Evolutionary conservation across 2,113 vertebrate species (phyloP).

Genomic region (Scomber colias): DNA sequence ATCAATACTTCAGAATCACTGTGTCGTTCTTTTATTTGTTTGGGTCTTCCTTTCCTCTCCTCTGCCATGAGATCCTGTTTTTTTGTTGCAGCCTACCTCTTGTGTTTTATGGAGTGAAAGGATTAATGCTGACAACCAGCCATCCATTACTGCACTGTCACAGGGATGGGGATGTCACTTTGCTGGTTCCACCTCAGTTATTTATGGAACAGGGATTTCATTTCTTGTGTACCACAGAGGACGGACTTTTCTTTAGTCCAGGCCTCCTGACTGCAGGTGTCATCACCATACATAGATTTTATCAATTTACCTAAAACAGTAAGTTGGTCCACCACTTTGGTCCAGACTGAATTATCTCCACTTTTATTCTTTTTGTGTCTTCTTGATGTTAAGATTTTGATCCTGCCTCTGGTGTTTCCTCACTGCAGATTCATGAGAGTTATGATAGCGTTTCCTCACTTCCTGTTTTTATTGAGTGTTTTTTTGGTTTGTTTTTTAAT

Average conservation of each 20-base stretch:
- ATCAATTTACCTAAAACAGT: too few species aligned
- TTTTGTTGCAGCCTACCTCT: conserved; percentile 27
- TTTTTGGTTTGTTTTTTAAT: too few species aligned
- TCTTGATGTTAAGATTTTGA: too few species aligned
- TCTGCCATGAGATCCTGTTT: conserved; percentile 9
- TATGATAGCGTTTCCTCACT: too few species aligned
- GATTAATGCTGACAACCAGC: conserved; percentile 69
- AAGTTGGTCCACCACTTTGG: too few species aligned
- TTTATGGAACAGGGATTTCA: conserved; percentile 38
- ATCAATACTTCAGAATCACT: neutral
- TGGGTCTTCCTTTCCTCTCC: neutral
- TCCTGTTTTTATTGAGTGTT: too few species aligned
- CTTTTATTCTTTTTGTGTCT: too few species aligned
- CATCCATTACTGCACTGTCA: conserved; percentile 62
- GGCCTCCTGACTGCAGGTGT: conserved; percentile 2
- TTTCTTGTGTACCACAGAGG: conserved; percentile 29
- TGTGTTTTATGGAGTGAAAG: conserved; percentile 63
- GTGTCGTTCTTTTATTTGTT: neutral
- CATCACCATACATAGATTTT: too few species aligned
- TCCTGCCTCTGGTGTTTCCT: too few species aligned
- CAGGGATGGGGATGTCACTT: conserved; percentile 44
- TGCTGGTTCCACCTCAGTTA: conserved; percentile 64
- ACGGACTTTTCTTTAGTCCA: neutral
- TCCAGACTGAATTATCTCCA: too few species aligned
- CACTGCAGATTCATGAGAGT: too few species aligned